Percentiles rank a stretch among this genome's conserved stretches.
Conservation (phyloP, 2,797 vertebrate genomes). For the Passerculus sandwichensis region DNA sequence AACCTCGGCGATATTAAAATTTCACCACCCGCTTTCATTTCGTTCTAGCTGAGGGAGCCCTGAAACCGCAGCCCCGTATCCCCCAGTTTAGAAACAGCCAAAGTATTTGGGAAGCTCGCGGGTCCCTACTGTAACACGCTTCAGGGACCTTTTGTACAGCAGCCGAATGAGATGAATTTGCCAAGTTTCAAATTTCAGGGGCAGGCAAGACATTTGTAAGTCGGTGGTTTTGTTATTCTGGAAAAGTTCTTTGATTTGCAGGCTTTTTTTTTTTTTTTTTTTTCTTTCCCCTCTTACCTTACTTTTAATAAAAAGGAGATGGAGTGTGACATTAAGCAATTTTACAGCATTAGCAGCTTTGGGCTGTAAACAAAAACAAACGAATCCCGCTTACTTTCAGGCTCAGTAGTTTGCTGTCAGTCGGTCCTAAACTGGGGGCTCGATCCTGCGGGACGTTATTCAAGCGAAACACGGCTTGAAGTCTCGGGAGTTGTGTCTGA, state of each 20-base stretch:
- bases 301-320: slow-evolving; percentile 47
- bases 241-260: slow-evolving; percentile 47
- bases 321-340: slow-evolving; percentile 55
- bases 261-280: no score
- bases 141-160: slow-evolving; percentile 42
- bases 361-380: slow-evolving; percentile 53
- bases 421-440: slow-evolving; percentile 25
- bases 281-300: neutral
- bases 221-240: slow-evolving; percentile 45
- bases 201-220: slow-evolving; percentile 39
- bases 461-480: slow-evolving; percentile 49
- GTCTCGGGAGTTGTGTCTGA: slow-evolving; percentile 30
- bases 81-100: slow-evolving; percentile 3
- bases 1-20: neutral
- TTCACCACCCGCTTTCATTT: neutral
- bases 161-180: slow-evolving; percentile 42
- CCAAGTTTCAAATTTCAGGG: slow-evolving; percentile 59
- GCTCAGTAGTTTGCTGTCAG: slow-evolving; percentile 43
- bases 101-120: slow-evolving; percentile 32
- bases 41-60: neutral
- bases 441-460: slow-evolving; percentile 26
- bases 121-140: slow-evolving; percentile 41
- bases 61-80: neutral
- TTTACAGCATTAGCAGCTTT: slow-evolving; percentile 40
- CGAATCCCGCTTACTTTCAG: slow-evolving; percentile 40